Evolutionary conservation across 2,113 vertebrate genomes (phyloP).

Genomic region (Erpornis zantholeuca): DNA sequence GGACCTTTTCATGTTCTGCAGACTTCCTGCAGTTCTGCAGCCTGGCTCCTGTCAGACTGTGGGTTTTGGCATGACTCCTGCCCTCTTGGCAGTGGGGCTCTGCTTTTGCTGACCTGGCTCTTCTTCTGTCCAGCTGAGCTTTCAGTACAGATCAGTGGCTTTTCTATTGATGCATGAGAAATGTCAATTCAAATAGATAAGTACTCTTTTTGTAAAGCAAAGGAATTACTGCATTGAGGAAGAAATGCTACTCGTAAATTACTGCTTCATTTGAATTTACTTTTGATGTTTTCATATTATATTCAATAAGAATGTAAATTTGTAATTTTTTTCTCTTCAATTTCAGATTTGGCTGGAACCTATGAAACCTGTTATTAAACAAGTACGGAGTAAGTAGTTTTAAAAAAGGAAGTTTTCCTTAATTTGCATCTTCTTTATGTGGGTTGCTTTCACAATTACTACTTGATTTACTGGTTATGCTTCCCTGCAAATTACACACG

Average conservation of each 20-base stretch:
- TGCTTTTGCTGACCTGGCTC: neutral
- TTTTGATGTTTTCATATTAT: neutral
- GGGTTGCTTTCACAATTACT: constrained; percentile 24
- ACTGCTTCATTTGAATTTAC: neutral
- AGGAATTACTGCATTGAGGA: neutral
- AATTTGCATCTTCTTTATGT: constrained; percentile 44
- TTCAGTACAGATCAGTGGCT: neutral
- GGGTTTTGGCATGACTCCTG: neutral
- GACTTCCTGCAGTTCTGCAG: neutral
- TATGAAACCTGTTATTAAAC: constrained; percentile 86
- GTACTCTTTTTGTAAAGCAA: neutral
- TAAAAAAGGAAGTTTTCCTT: constrained; percentile 26
- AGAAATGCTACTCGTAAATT: neutral
- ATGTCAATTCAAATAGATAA: neutral
- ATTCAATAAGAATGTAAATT: neutral
- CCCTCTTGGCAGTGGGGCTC: neutral
- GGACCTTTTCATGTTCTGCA: neutral
- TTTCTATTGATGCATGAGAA: neutral
- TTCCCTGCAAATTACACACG: neutral
- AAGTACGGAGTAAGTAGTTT: constrained; percentile 90
- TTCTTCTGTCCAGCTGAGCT: neutral
- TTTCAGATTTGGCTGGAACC: constrained; percentile 94
- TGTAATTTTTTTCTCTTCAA: constrained; percentile 34
- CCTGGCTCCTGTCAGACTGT: neutral
- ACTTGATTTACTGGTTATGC: constrained; percentile 35